Percentiles rank a stretch among this genome's conserved stretches.
phyloP scores from a whole-genome alignment of 2,797 vertebrate species.

The Poecile montanus region DNA sequence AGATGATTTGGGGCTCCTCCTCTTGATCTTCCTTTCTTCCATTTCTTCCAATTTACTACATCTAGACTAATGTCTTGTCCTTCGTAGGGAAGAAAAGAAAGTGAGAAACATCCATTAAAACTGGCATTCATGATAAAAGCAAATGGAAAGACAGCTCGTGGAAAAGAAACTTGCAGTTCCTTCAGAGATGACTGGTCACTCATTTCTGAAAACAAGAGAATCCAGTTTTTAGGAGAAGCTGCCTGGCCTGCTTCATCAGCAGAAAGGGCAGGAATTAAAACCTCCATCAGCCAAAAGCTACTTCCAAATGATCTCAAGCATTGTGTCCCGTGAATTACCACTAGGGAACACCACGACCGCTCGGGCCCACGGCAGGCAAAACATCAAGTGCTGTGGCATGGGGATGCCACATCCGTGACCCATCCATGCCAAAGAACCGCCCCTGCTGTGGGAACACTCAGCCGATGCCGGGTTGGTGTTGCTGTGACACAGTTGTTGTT shows the following conservation, averaged over 20 bases:
- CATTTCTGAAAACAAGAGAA: neutral
- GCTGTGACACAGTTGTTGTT: neutral
- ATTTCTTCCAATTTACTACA: conserved; percentile 70
- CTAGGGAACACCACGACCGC: rapidly evolving
- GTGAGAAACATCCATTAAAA: neutral
- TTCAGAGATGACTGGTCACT: neutral
- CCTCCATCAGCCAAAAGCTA: rapidly evolving
- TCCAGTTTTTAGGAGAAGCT: neutral
- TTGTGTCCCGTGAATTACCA: neutral
- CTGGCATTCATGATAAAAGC: neutral
- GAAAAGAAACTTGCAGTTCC: neutral
- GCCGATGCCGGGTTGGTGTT: rapidly evolving
- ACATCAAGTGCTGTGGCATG: rapidly evolving
- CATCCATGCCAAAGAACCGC: neutral
- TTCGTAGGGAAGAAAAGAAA: neutral
- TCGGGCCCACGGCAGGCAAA: no score
- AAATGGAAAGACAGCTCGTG: neutral
- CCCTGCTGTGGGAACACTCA: rapidly evolving
- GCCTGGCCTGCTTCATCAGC: neutral
- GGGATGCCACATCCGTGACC: no score
- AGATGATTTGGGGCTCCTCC: conserved; percentile 88
- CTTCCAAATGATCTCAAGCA: neutral
- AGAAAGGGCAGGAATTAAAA: neutral
- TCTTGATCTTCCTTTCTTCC: conserved; percentile 93
- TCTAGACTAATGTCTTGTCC: neutral